phyloP scores from a whole-genome alignment of 2,797 vertebrate species.

The Coilia nasus region DNA sequence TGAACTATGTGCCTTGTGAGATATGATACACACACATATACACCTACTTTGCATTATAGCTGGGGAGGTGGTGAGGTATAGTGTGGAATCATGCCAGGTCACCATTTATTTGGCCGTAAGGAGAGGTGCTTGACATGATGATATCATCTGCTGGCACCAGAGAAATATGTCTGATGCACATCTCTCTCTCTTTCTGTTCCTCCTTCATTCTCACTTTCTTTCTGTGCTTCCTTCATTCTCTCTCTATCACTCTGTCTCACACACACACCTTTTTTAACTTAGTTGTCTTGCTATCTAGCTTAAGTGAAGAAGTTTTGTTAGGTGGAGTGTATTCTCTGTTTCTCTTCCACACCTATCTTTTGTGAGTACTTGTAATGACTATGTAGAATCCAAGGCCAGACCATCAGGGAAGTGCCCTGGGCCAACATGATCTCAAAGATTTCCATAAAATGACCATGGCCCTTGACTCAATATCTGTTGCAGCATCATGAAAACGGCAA shows the following conservation, averaged over 20 bases:
- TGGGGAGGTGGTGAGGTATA: slow-evolving; percentile 39
- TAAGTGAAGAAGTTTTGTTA: slow-evolving; percentile 66
- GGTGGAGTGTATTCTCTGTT: not conserved
- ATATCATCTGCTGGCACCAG: slow-evolving; percentile 68
- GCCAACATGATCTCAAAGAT: too few species aligned
- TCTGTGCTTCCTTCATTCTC: too few species aligned
- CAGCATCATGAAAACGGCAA: too few species aligned
- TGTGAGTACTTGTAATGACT: too few species aligned
- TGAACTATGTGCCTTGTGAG: not conserved
- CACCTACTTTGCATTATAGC: not conserved
- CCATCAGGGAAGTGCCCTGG: too few species aligned
- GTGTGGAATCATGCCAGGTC: slow-evolving; percentile 63
- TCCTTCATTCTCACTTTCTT: not conserved
- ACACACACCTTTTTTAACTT: slow-evolving; percentile 60
- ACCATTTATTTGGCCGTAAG: slow-evolving; percentile 53
- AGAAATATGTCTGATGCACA: slow-evolving; percentile 68
- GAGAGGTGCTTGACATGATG: slow-evolving; percentile 50
- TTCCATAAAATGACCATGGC: too few species aligned
- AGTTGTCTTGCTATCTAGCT: slow-evolving; percentile 77
- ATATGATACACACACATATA: not conserved
- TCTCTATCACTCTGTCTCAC: too few species aligned
- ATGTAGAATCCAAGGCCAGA: too few species aligned
- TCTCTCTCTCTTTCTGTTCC: not conserved
- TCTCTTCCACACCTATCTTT: not conserved
- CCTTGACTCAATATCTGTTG: too few species aligned